A percentile compares a stretch with the other conserved stretches of the same genome.
These are phyloP conservation scores for Pardalotus punctatus DNA, from an alignment of 2,113 vertebrate genomes.

Conservation along the genomic window DNA sequence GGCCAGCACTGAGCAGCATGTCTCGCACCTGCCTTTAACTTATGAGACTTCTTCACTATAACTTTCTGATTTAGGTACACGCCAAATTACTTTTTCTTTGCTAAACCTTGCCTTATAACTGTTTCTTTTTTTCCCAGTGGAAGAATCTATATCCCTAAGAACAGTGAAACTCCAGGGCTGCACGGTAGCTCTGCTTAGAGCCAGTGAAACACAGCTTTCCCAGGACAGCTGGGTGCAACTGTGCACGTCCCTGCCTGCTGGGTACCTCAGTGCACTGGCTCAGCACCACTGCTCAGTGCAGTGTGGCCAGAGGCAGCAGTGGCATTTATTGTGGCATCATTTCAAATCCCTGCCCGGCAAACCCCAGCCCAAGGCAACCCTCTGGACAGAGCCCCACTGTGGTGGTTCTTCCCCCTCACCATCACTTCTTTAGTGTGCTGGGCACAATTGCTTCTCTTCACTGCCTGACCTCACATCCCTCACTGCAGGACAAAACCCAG, in stretches of 20 bases:
- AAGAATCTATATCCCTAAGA: background rate
- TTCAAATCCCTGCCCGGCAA: background rate
- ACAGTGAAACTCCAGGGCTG: background rate
- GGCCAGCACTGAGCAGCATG: fast-evolving
- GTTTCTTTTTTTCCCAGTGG: background rate
- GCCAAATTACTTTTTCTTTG: background rate
- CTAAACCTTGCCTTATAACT: background rate
- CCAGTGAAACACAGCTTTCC: background rate
- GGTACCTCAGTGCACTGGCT: fast-evolving
- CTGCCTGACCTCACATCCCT: background rate
- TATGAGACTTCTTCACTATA: fast-evolving
- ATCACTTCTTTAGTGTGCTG: fast-evolving
- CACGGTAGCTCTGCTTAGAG: background rate
- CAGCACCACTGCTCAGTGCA: background rate
- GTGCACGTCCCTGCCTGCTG: fast-evolving
- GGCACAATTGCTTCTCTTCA: background rate
- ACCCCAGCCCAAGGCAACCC: background rate
- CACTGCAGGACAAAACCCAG: slow-evolving; percentile 15
- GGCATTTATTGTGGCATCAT: background rate
- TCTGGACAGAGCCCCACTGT: fast-evolving
- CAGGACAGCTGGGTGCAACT: background rate
- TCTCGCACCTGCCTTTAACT: background rate
- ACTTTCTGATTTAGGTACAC: background rate
- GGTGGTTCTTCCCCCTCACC: background rate
- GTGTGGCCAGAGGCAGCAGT: fast-evolving